Evolutionary conservation across 2,797 vertebrate genomes (phyloP), one percentile per base, ranked within the genome.

Genomic region (Xenops minutus): DNA sequence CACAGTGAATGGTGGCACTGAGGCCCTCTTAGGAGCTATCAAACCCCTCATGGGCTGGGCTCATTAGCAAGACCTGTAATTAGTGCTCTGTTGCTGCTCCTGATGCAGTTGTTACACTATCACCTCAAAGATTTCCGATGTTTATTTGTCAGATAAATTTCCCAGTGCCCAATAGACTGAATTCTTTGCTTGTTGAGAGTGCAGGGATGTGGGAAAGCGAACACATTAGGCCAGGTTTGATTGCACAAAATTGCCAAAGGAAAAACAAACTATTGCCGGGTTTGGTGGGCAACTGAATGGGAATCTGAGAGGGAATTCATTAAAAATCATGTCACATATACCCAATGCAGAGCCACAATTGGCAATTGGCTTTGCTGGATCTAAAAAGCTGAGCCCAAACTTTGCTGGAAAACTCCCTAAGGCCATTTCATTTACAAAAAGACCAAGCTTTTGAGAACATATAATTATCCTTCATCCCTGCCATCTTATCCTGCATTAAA

Each of bases 341-440:
- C 82, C 82, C 55, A 12, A 8, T 76, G 29, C 55, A 48, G 82
- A 92, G 91, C 64, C 64, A 59, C 2, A 1, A 51, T 1, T 75
- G 61, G 80, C 91, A 82, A 84, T 30, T 37, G 30, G 67, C 85
- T 91, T 90, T 89, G 61, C 82, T 84, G 82, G 63, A 96, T 77
- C 39, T 41, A 75, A 91, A 93, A 92, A 44, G 39, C 82, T 90
- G 88, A 94, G 95, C 74, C 91, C 84, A 94, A 93, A 95, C 62
- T 79, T 85, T 92, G 82, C 85, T 92, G 94, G 62, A 90, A 96
- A 89, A 93, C 81, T 89, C 95, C 96, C 90, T 87, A 63, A 95
- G 94, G 96, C 96, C 91, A 94, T 95, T 97, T 92, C 85, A 90
- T 96, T 93, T 97, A 88, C 96, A 92, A 96, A 95, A 92, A 96